phyloP scores from a whole-genome alignment of 2,888 invertebrate species.

The Lasioglossum vierecki region DNA sequence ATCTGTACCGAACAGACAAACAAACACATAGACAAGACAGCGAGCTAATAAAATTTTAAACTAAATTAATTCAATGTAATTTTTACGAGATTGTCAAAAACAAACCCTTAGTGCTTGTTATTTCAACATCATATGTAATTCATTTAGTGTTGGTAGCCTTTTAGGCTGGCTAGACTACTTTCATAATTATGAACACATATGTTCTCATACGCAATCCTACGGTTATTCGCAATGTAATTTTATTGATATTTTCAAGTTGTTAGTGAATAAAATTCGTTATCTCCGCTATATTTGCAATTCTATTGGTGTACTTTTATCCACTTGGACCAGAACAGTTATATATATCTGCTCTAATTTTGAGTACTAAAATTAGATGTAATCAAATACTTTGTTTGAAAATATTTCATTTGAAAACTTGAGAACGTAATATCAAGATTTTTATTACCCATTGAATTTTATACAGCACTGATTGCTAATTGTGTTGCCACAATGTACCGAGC shows the following conservation, averaged over 20 bases:
- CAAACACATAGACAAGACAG: no score
- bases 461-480: neutral
- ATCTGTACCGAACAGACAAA: no score
- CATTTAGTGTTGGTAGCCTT: no score
- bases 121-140: no score
- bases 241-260: neutral
- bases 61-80: no score
- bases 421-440: neutral
- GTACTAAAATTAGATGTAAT: neutral
- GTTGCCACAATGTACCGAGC: neutral
- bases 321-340: neutral
- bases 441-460: neutral
- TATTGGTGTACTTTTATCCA: neutral
- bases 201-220: neutral
- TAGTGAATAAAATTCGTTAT: neutral
- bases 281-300: neutral
- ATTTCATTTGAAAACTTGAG: neutral
- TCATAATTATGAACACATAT: no score
- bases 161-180: no score
- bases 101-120: no score
- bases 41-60: no score
- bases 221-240: neutral
- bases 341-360: neutral
- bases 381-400: no score
- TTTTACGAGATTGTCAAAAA: no score